phyloP scores from a whole-genome alignment of 2,797 vertebrate species.

The Epinephelus malabaricus region DNA sequence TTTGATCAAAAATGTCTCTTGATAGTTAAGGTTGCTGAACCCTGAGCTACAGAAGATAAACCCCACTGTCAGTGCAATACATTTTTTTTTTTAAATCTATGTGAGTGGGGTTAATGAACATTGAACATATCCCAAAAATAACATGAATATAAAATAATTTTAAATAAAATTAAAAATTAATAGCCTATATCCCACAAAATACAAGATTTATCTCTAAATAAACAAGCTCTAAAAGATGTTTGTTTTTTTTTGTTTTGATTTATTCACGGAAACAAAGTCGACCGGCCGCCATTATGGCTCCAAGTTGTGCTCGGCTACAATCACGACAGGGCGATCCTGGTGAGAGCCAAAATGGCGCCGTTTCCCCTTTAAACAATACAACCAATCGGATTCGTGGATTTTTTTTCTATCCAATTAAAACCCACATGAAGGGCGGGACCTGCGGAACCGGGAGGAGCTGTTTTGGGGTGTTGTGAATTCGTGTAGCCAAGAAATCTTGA shows the following conservation, averaged over 20 bases:
- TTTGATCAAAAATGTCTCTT: no score
- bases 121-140: no score
- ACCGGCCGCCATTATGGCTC: slow-evolving; percentile 67
- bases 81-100: no score
- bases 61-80: no score
- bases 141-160: no score
- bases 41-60: no score
- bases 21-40: no score
- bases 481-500: slow-evolving; percentile 60
- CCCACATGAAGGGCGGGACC: slow-evolving; percentile 40
- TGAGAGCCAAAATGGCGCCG: slow-evolving; percentile 75
- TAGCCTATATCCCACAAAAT: neutral
- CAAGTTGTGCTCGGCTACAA: rapidly evolving
- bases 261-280: no score
- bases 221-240: no score
- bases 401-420: slow-evolving; percentile 71
- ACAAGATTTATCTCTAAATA: neutral
- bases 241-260: no score
- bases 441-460: slow-evolving; percentile 67
- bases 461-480: slow-evolving; percentile 79
- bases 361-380: slow-evolving; percentile 47
- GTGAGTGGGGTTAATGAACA: no score
- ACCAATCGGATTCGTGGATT: slow-evolving; percentile 45
- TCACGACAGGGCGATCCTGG: neutral
- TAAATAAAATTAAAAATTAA: neutral